phyloP scores from a whole-genome alignment of 2,113 vertebrate genomes.

The Trichomycterus rosablanca region DNA sequence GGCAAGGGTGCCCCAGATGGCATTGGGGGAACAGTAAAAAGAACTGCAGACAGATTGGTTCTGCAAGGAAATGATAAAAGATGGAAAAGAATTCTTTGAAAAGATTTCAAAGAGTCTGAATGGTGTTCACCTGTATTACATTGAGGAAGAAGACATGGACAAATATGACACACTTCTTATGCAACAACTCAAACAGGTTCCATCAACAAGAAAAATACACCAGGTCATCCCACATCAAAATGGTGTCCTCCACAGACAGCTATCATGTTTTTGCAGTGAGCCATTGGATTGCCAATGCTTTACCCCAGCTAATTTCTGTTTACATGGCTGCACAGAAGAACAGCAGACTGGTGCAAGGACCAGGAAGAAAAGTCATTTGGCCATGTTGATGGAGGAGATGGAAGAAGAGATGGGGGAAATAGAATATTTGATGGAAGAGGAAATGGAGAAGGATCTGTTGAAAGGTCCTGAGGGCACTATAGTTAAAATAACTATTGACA shows the following conservation, averaged over 20 bases:
- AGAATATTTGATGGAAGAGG: not conserved
- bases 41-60: too few relatives aligned
- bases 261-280: constrained; percentile 17
- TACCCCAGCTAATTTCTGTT: not conserved
- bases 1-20: too few relatives aligned
- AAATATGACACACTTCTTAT: not conserved
- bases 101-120: too few relatives aligned
- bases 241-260: not conserved
- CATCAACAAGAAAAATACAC: not conserved
- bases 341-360: constrained; percentile 11
- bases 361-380: constrained; percentile 12
- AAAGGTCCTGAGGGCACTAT: too few relatives aligned
- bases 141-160: too few relatives aligned
- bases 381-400: constrained; percentile 25
- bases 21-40: too few relatives aligned
- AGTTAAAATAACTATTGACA: constrained; percentile 1
- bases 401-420: not conserved
- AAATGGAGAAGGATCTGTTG: constrained; percentile 1
- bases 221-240: not conserved
- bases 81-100: too few relatives aligned
- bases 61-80: too few relatives aligned
- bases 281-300: constrained; percentile 19
- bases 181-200: not conserved
- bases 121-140: too few relatives aligned
- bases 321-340: constrained; percentile 4